Conservation (phyloP, 1,140 invertebrate genomes). For the Agrilus planipennis region DNA sequence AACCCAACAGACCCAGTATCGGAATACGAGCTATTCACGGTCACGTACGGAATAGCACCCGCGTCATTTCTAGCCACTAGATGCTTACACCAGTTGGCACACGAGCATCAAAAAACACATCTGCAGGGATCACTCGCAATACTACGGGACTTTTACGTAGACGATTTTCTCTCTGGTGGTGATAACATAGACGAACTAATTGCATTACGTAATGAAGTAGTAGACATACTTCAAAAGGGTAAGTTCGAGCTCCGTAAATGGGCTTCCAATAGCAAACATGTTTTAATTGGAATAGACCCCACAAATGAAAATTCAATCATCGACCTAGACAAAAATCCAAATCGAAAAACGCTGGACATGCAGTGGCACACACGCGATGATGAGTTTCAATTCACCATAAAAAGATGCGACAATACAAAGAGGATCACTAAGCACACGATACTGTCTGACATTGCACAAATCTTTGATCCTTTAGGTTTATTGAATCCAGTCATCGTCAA, state of each 20-base stretch:
- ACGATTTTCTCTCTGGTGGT: constrained; percentile 34
- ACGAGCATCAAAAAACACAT: constrained; percentile 20
- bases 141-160: constrained; percentile 34
- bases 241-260: constrained; percentile 19
- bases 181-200: constrained; percentile 17
- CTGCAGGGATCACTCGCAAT: constrained; percentile 23
- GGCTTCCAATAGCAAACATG: constrained; percentile 15
- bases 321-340: constrained; percentile 3
- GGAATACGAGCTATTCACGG: neutral
- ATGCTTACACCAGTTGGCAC: constrained; percentile 21
- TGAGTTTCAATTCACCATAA: neutral
- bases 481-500: constrained; percentile 28
- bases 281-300: neutral
- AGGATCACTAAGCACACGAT: constrained; percentile 30
- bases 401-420: constrained; percentile 6
- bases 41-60: constrained; percentile 27
- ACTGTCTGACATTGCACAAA: constrained; percentile 24
- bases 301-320: neutral
- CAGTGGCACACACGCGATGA: constrained; percentile 24
- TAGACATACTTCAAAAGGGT: constrained; percentile 10
- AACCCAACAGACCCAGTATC: neutral
- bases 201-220: constrained; percentile 17
- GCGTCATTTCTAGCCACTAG: constrained; percentile 29
- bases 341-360: constrained; percentile 28
- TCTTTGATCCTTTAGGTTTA: constrained; percentile 39